These are phyloP conservation scores for Serranus cabrilla DNA, from an alignment of 2,797 vertebrate species.

Conservation along the genomic window DNA sequence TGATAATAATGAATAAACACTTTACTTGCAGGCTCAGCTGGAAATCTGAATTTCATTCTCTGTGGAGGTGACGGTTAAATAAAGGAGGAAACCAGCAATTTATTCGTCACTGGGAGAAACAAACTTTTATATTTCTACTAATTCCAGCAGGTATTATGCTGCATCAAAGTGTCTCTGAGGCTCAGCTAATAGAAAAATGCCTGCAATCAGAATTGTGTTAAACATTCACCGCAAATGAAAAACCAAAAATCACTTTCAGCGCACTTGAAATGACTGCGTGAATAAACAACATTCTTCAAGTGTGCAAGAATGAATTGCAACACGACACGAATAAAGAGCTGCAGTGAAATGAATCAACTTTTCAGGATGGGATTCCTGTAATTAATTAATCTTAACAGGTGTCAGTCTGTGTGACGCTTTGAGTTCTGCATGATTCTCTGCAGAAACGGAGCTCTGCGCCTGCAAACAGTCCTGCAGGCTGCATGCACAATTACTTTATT, in stretches of 20 bases:
- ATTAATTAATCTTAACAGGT: not conserved
- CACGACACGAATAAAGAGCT: slow-evolving; percentile 2
- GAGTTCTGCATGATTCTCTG: slow-evolving; percentile 12
- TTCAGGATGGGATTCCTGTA: not conserved
- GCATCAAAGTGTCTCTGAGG: not conserved
- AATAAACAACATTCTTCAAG: not conserved
- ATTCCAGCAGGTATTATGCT: not conserved
- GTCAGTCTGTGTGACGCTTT: not conserved
- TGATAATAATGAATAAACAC: too few relatives aligned
- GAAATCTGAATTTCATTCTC: too few relatives aligned
- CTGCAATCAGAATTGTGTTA: not conserved
- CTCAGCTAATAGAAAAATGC: not conserved
- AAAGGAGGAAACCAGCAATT: too few relatives aligned
- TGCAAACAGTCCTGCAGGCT: not conserved
- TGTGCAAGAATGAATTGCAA: not conserved
- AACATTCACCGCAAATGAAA: not conserved
- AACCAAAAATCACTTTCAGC: not conserved
- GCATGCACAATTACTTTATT: slow-evolving; percentile 15
- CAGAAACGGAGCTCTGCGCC: too few relatives aligned
- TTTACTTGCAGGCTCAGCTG: too few relatives aligned
- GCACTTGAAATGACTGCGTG: not conserved
- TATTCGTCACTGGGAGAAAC: too few relatives aligned
- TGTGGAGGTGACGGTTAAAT: too few relatives aligned
- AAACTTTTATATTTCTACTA: not conserved
- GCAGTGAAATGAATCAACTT: slow-evolving; percentile 4